Conservation (phyloP, 2,888 invertebrate genomes). For the Proisotoma minuta region DNA sequence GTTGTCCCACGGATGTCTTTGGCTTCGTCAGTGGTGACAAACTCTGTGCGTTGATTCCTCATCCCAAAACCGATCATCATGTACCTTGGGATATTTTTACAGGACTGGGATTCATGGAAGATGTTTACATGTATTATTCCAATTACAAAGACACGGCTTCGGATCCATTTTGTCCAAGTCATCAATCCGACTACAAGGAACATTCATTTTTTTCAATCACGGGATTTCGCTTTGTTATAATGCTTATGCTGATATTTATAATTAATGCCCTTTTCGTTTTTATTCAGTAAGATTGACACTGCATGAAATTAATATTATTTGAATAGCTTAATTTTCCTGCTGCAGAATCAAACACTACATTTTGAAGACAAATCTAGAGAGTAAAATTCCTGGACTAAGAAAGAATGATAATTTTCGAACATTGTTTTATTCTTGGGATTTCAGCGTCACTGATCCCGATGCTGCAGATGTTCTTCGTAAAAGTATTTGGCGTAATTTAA, state of each 20-base stretch:
- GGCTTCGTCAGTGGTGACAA: too few relatives aligned
- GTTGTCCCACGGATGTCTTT: not conserved
- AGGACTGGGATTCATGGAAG: not conserved
- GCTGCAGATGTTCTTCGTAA: constrained; percentile 18
- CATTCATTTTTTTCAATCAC: not conserved
- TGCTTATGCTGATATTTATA: constrained; percentile 14
- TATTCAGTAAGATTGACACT: not conserved
- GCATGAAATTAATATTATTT: not conserved
- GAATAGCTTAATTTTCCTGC: not conserved
- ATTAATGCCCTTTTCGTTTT: constrained; percentile 9
- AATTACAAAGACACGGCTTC: not conserved
- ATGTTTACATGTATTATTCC: constrained; percentile 1
- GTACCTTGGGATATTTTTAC: not conserved
- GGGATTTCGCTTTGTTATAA: constrained; percentile 19
- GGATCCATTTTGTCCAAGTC: not conserved
- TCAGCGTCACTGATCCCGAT: constrained; percentile 14
- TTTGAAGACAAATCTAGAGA: constrained; percentile 18
- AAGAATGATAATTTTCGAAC: constrained; percentile 20
- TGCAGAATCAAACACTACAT: constrained; percentile 10
- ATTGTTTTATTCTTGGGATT: constrained; percentile 31
- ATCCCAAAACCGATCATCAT: not conserved
- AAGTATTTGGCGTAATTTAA: constrained; percentile 20
- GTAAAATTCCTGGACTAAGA: constrained; percentile 15
- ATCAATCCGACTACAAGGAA: not conserved
- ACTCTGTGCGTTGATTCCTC: not conserved